These are phyloP conservation scores for Dysdera silvatica DNA, from an alignment of 1,140 invertebrate genomes.

Conservation along the genomic window DNA sequence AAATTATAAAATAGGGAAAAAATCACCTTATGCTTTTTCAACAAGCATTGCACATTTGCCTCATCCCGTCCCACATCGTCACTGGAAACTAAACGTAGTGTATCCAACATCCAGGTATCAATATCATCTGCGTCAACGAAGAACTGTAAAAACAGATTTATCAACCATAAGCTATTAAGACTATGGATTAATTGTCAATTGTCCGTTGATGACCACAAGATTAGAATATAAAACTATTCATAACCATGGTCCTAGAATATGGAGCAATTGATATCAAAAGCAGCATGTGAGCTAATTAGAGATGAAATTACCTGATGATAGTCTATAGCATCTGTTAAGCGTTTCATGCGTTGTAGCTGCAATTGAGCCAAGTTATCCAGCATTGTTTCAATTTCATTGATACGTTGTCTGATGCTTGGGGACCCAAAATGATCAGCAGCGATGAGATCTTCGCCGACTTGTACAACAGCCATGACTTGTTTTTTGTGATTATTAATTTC, in stretches of 20 bases:
- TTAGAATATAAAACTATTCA: no score
- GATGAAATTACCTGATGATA: conserved; percentile 76
- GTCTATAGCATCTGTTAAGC: conserved; percentile 91
- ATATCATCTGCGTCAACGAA: conserved; percentile 98
- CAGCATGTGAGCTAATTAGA: no score
- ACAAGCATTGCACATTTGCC: conserved; percentile 89
- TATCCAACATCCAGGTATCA: conserved; percentile 98
- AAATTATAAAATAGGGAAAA: not conserved
- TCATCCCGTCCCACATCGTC: conserved; percentile 98
- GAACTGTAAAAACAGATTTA: conserved; percentile 50
- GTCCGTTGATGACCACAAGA: no score
- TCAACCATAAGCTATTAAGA: conserved; percentile 4
- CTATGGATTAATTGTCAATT: no score
- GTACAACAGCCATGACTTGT: conserved; percentile 78
- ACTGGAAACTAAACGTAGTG: conserved; percentile 85
- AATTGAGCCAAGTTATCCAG: conserved; percentile 91
- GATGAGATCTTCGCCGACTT: conserved; percentile 86
- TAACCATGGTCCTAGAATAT: no score
- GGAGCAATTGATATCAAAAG: no score
- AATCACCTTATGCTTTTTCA: conserved; percentile 86
- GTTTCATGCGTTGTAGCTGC: conserved; percentile 77
- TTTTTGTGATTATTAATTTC: conserved; percentile 88
- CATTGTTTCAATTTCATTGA: conserved; percentile 83
- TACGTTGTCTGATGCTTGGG: conserved; percentile 83
- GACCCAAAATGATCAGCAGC: conserved; percentile 86